phyloP scores from a whole-genome alignment of 2,888 invertebrate species.

The Eudemis profundana region DNA sequence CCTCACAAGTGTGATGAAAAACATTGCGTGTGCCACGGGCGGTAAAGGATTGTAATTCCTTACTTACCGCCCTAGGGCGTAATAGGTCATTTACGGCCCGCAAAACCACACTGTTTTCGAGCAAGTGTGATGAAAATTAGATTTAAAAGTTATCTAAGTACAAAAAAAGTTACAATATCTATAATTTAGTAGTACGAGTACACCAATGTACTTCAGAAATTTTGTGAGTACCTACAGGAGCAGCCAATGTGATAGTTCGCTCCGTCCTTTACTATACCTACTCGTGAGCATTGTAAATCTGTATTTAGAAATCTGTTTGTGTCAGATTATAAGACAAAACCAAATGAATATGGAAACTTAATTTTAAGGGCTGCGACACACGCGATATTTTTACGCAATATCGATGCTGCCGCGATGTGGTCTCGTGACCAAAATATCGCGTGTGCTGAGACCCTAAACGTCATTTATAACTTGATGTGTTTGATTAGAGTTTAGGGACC shows the following conservation, averaged over 20 bases:
- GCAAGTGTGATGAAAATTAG: too few species aligned
- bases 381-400: conserved; percentile 39
- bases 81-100: too few species aligned
- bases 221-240: too few species aligned
- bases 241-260: background rate
- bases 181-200: too few species aligned
- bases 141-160: too few species aligned
- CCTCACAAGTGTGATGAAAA: too few species aligned
- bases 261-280: background rate
- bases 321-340: conserved; percentile 44
- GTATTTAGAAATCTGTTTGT: conserved; percentile 44
- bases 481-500: conserved; percentile 39
- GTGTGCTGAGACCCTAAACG: conserved; percentile 36
- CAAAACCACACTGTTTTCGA: too few species aligned
- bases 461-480: conserved; percentile 42
- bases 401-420: conserved; percentile 38
- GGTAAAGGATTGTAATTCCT: too few species aligned
- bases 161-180: too few species aligned
- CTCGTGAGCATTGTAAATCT: conserved; percentile 17
- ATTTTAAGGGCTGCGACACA: conserved; percentile 35
- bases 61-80: too few species aligned
- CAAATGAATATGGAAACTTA: conserved; percentile 48
- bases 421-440: conserved; percentile 42
- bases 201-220: too few species aligned
- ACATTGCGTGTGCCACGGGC: too few species aligned